Percentiles rank a stretch among this genome's conserved stretches.
These are phyloP conservation scores for Icerya purchasi DNA, from an alignment of 2,888 invertebrate genomes.

Conservation along the genomic window DNA sequence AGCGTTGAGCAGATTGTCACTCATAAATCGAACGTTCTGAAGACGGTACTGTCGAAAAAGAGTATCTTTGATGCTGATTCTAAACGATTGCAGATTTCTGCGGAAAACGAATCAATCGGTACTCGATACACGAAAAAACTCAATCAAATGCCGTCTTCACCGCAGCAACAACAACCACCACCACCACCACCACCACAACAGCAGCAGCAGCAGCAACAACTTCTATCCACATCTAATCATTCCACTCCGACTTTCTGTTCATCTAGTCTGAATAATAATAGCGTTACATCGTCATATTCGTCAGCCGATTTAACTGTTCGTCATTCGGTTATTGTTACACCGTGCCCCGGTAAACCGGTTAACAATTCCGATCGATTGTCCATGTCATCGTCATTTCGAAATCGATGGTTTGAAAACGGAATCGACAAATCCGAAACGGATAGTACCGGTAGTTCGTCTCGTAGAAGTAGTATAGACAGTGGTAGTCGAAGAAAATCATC, in stretches of 20 bases:
- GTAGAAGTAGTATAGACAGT: not conserved
- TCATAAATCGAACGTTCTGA: slow-evolving; percentile 78
- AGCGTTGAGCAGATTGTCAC: slow-evolving; percentile 40
- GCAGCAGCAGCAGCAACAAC: not conserved
- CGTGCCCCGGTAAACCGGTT: not conserved
- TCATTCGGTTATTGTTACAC: not conserved
- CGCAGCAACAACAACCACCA: not conserved
- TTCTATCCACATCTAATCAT: not conserved
- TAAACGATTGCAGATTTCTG: slow-evolving; percentile 69
- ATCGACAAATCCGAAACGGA: not conserved
- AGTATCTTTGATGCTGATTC: slow-evolving; percentile 92
- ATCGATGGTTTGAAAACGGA: not conserved
- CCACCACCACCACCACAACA: not conserved
- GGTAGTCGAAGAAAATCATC: not conserved
- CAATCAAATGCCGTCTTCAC: not conserved
- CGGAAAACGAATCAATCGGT: slow-evolving; percentile 30
- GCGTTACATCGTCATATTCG: not conserved
- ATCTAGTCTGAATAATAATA: not conserved
- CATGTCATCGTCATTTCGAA: not conserved
- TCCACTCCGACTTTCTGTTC: not conserved
- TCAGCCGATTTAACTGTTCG: not conserved
- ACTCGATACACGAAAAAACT: slow-evolving; percentile 10
- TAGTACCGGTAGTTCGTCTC: not conserved
- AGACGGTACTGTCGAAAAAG: slow-evolving; percentile 71
- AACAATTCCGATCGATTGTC: not conserved